Evolutionary conservation across 1,140 invertebrate species (phyloP), one percentile per base, ranked within the genome.

Genomic region (Drosophila truncata): DNA sequence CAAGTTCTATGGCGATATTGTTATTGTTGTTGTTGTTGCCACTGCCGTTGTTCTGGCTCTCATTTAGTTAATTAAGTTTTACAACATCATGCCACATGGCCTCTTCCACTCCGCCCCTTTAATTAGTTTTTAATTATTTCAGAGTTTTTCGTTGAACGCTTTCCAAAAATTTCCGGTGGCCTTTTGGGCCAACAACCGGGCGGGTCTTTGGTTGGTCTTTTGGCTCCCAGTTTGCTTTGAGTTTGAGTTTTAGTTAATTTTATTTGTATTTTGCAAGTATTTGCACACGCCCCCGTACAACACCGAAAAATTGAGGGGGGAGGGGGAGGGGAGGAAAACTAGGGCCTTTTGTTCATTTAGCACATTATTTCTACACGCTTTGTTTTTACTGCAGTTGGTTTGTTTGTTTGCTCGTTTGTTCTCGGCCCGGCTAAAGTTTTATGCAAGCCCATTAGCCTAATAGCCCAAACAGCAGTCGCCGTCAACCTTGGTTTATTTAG

Each of bases 91-190:
- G 66, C 42, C 76, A 37, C 65, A 59, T 54, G 25, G 58, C 55
- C 52, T 33, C n/a, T n/a, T 18, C 54, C 33, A 6, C n/a, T 10
- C 69, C 55, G 47, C 77, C 73, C 77, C 67, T 84, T 81, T 87
- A 87, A 87, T 87, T 87, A 87, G 84, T 84, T 87, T 87, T 88
- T 84, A 87, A 87, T 87, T 87, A 87, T 87, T 88, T 77, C 57
- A 46, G 69, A 88, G 77, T 73, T 57, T 77, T 78, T 70, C 61
- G 61, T 61, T 77, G 62, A 67, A 66, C 63, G 61, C 65, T 69
- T 69, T 76, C 73, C 71, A 75, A 76, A 75, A 75, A 72, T 72
- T 65, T 52, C 73, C 59, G 59, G 41, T 54, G 41, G n/a, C 54
- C 72, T 55, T 62, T 82, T 44, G 42, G 42, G 3, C 57, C 47